A percentile compares a stretch with the other conserved stretches of the same genome.
phyloP scores from a whole-genome alignment of 2,888 invertebrate genomes.

The Orthosia gothica region DNA sequence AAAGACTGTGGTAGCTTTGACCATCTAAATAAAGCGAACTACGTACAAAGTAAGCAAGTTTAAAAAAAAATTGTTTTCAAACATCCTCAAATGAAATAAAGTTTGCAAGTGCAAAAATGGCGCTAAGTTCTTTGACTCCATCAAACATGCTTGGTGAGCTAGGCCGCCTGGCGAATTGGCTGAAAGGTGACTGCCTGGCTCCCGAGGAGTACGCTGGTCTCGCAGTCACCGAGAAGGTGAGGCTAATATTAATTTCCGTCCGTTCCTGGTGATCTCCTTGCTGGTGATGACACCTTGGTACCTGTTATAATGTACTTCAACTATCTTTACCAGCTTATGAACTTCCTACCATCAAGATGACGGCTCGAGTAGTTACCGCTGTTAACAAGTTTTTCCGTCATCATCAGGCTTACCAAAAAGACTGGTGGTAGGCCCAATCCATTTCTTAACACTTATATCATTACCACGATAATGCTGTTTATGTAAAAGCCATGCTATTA shows the following conservation, averaged over 20 bases:
- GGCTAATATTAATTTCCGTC: slow-evolving; percentile 35
- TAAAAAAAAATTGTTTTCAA: background rate
- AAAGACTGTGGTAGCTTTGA: slow-evolving; percentile 17
- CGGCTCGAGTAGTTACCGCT: background rate
- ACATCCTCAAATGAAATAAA: slow-evolving; percentile 40
- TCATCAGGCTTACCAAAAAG: background rate
- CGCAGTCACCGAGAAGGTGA: slow-evolving; percentile 88
- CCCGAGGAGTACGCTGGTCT: slow-evolving; percentile 86
- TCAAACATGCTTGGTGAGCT: slow-evolving; percentile 88
- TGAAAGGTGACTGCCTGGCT: slow-evolving; percentile 86
- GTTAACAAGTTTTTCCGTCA: background rate
- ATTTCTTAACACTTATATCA: slow-evolving; percentile 5
- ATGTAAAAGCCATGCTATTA: background rate
- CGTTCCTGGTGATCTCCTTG: background rate
- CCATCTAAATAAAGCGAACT: slow-evolving; percentile 17
- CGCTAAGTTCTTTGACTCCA: slow-evolving; percentile 85
- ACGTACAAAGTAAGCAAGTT: background rate
- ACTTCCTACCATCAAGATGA: background rate
- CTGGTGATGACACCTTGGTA: no score
- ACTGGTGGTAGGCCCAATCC: background rate
- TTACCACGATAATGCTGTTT: background rate
- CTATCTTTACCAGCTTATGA: background rate
- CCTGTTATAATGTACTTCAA: background rate
- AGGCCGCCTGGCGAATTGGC: slow-evolving; percentile 86
- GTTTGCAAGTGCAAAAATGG: slow-evolving; percentile 73